Evolutionary conservation across 2,888 invertebrate species (phyloP).

Genomic region (Acrobasis consociella): DNA sequence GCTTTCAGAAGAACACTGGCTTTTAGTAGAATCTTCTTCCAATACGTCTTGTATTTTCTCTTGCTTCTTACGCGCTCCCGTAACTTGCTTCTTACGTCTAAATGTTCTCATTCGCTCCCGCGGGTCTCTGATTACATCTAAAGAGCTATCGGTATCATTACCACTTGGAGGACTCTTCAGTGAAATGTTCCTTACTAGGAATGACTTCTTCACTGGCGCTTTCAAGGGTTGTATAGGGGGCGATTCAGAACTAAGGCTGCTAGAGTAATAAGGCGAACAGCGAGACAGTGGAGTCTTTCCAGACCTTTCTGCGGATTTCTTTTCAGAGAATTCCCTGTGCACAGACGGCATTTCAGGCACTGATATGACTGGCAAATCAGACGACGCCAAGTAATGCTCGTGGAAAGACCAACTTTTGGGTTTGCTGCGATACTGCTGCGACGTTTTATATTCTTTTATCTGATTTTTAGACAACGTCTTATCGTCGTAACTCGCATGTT

Average conservation of each 20-base stretch:
- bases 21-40: conserved; percentile 78
- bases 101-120: conserved; percentile 87
- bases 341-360: conserved; percentile 79
- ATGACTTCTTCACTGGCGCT: conserved; percentile 85
- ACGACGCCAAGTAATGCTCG: conserved; percentile 83
- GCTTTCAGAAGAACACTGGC: conserved; percentile 78
- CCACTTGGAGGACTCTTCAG: conserved; percentile 88
- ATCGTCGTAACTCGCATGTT: conserved; percentile 86
- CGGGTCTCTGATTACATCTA: conserved; percentile 86
- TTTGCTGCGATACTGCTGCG: conserved; percentile 80
- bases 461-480: conserved; percentile 85
- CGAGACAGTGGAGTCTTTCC: conserved; percentile 84
- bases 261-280: conserved; percentile 89
- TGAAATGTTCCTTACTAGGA: conserved; percentile 83
- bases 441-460: conserved; percentile 84
- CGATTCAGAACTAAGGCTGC: conserved; percentile 88
- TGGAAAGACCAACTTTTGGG: conserved; percentile 86
- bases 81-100: conserved; percentile 85
- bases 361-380: conserved; percentile 79
- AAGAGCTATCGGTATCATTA: conserved; percentile 88
- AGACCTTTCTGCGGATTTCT: conserved; percentile 67
- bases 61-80: conserved; percentile 79
- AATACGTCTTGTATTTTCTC: conserved; percentile 82
- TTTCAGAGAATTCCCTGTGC: conserved; percentile 74
- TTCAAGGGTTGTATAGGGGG: conserved; percentile 86